Evolutionary conservation across 2,888 invertebrate genomes (phyloP).

Genomic region (Thecophora atra): DNA sequence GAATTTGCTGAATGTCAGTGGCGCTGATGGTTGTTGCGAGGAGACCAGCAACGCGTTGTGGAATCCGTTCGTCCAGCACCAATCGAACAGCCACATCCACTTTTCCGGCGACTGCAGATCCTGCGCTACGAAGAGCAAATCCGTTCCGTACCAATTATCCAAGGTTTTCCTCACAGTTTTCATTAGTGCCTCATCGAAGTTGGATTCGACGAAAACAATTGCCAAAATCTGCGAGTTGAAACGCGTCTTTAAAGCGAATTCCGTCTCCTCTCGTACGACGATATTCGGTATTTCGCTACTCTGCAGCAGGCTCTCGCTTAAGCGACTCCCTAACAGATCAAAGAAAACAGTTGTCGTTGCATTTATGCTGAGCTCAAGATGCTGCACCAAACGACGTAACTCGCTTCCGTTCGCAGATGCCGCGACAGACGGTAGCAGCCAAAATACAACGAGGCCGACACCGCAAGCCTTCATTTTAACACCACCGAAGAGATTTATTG

Average conservation of each 20-base stretch:
- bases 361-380: conserved; percentile 11
- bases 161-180: background rate
- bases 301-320: conserved; percentile 1
- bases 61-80: conserved; percentile 31
- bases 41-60: conserved; percentile 19
- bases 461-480: too few species aligned
- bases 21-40: background rate
- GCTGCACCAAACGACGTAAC: background rate
- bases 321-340: conserved; percentile 5
- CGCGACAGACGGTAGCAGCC: too few species aligned
- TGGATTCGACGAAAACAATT: background rate
- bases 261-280: background rate
- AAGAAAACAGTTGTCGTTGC: conserved; percentile 22
- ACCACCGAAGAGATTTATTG: too few species aligned
- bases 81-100: conserved; percentile 18
- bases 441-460: too few species aligned
- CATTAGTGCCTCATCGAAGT: conserved; percentile 9
- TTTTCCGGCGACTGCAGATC: background rate
- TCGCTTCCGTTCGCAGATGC: background rate
- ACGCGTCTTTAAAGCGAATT: conserved; percentile 8
- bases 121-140: conserved; percentile 29
- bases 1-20: conserved; percentile 14
- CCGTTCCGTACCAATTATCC: conserved; percentile 19
- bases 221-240: conserved; percentile 25
- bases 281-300: conserved; percentile 27